Evolutionary conservation across 2,797 vertebrate species (phyloP).

Genomic region (Intellagama lesueurii): DNA sequence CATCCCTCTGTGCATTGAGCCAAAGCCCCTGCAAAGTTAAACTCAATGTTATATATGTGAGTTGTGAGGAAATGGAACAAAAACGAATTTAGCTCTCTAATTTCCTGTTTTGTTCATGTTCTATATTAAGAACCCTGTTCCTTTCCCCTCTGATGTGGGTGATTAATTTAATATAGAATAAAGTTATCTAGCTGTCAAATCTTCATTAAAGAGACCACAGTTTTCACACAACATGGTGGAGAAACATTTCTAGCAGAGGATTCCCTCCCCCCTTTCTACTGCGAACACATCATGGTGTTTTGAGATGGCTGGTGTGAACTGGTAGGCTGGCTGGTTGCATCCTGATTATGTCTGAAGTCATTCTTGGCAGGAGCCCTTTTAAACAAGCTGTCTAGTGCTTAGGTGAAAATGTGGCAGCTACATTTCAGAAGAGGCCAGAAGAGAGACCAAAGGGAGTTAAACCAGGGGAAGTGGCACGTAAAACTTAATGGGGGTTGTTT

Average conservation of each 20-base stretch:
- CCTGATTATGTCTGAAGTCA: conserved; percentile 23
- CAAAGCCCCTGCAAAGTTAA: not conserved
- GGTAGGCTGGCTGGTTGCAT: conserved; percentile 26
- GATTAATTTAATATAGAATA: conserved; percentile 21
- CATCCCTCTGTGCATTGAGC: not conserved
- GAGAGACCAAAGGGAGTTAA: not conserved
- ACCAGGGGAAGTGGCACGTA: conserved; percentile 12
- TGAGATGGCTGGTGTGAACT: not conserved
- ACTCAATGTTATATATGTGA: not conserved
- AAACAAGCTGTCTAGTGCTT: conserved; percentile 41
- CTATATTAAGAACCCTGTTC: conserved; percentile 4
- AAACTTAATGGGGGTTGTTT: conserved; percentile 39
- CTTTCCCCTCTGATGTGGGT: not conserved
- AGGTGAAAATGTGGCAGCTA: conserved; percentile 42
- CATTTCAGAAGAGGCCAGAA: conserved; percentile 23
- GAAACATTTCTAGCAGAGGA: not conserved
- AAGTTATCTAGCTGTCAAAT: not conserved
- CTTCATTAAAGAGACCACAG: not conserved
- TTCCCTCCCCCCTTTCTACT: fast-evolving
- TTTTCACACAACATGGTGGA: not conserved
- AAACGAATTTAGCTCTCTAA: not conserved
- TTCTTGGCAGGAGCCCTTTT: conserved; percentile 42
- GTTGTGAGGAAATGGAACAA: fast-evolving
- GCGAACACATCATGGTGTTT: not conserved
- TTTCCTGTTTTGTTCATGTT: conserved; percentile 16